Conservation (phyloP, 30 jellyfish, hydroid and myxozoan genomes). For the Haliclystus octoradiatus region DNA sequence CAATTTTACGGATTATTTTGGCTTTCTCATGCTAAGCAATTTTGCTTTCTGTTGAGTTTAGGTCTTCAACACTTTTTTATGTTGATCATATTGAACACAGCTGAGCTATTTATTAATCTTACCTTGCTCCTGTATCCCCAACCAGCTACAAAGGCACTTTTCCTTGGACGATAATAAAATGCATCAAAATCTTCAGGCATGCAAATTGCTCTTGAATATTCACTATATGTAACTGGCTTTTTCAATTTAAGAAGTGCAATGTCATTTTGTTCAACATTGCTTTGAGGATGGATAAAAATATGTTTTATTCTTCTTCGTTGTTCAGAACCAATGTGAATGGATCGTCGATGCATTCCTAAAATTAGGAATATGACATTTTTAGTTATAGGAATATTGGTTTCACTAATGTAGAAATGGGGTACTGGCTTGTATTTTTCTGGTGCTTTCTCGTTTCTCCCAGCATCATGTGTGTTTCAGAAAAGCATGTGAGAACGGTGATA, state of each 20-base stretch:
- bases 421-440: too few relatives aligned
- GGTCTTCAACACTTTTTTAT: conserved; percentile 5
- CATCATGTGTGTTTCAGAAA: too few relatives aligned
- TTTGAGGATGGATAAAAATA: not conserved
- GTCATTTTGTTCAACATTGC: conserved; percentile 5
- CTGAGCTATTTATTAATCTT: not conserved
- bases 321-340: conserved; percentile 18
- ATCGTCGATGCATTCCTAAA: conserved; percentile 25
- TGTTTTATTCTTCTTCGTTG: conserved; percentile 11
- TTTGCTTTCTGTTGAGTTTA: not conserved
- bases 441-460: too few relatives aligned
- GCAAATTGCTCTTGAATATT: conserved; percentile 30
- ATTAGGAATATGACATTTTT: too few relatives aligned
- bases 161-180: conserved; percentile 11
- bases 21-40: too few relatives aligned
- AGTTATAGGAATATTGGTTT: too few relatives aligned
- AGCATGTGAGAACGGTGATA: not conserved
- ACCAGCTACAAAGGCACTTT: conserved; percentile 31
- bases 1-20: too few relatives aligned
- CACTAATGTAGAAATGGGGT: too few relatives aligned
- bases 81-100: not conserved
- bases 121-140: conserved; percentile 23
- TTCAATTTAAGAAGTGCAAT: conserved; percentile 19
- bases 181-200: conserved; percentile 26
- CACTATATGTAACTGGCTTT: conserved; percentile 10